Conservation (phyloP, 2,113 vertebrate species). For the Amblyopsis rosae region DNA sequence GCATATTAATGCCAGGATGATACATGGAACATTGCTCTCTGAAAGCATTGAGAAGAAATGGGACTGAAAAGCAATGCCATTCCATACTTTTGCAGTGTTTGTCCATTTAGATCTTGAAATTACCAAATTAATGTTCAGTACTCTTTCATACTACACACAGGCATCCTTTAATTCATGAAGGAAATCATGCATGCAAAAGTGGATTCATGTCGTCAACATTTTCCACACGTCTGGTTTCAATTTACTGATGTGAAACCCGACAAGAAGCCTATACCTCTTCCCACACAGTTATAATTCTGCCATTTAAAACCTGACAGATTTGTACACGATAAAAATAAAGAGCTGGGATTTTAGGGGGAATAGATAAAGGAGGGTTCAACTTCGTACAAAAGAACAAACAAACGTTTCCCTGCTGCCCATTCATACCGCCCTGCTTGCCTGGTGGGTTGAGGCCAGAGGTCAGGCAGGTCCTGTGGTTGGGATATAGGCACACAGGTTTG, state of each 20-base stretch:
- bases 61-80: not conserved
- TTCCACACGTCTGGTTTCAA: constrained; percentile 17
- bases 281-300: not conserved
- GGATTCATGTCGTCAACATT: constrained; percentile 8
- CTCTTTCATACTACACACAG: not conserved
- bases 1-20: too few relatives aligned
- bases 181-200: not conserved
- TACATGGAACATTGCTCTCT: too few relatives aligned
- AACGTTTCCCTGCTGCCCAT: not conserved
- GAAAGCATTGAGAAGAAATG: too few relatives aligned
- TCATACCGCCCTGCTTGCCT: not conserved
- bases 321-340: too few relatives aligned
- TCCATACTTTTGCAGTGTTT: not conserved
- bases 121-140: not conserved
- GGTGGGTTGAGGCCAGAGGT: not conserved
- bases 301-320: not conserved
- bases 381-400: too few relatives aligned
- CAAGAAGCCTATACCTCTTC: not conserved
- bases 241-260: constrained; percentile 33
- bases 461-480: constrained; percentile 25
- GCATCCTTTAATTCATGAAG: not conserved
- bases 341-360: too few relatives aligned
- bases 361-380: too few relatives aligned
- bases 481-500: constrained; percentile 57
- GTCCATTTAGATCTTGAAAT: not conserved